Evolutionary conservation across 2,888 invertebrate species (phyloP).

Genomic region (Terebella lapidaria): DNA sequence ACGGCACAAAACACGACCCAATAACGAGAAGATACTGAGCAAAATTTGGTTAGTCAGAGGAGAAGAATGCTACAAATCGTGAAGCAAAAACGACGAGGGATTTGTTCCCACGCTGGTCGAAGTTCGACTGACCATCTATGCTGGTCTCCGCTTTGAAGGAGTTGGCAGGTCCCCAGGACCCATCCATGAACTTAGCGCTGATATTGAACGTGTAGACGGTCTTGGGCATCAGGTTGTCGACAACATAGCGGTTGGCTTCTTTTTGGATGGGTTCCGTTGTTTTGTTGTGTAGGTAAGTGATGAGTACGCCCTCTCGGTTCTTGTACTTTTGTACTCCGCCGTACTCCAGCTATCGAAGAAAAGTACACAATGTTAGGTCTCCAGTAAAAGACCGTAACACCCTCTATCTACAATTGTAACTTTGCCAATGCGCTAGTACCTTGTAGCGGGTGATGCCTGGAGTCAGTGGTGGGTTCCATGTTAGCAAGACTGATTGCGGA

Average conservation of each 20-base stretch:
- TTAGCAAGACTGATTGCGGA: constrained; percentile 33
- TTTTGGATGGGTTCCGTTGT: constrained; percentile 27
- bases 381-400: too few relatives aligned
- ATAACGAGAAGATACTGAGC: too few relatives aligned
- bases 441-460: constrained; percentile 35
- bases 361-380: not conserved
- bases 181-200: constrained; percentile 43
- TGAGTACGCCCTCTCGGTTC: constrained; percentile 29
- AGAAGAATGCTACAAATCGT: too few relatives aligned
- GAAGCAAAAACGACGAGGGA: too few relatives aligned
- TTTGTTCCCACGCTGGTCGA: too few relatives aligned
- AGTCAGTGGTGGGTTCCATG: constrained; percentile 45
- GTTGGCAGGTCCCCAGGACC: constrained; percentile 31
- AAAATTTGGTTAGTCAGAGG: too few relatives aligned
- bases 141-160: constrained; percentile 38
- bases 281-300: constrained; percentile 23
- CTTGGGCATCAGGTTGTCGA: constrained; percentile 41
- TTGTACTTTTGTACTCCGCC: constrained; percentile 37
- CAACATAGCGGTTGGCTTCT: constrained; percentile 29
- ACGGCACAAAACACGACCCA: too few relatives aligned
- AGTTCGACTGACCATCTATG: constrained; percentile 24
- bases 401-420: too few relatives aligned
- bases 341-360: constrained; percentile 33
- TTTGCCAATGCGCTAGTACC: too few relatives aligned
- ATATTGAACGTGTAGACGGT: constrained; percentile 49